Percentiles rank a stretch among this genome's conserved stretches.
phyloP scores from a whole-genome alignment of 1,140 invertebrate species.

The Leguminivora glycinivorella region DNA sequence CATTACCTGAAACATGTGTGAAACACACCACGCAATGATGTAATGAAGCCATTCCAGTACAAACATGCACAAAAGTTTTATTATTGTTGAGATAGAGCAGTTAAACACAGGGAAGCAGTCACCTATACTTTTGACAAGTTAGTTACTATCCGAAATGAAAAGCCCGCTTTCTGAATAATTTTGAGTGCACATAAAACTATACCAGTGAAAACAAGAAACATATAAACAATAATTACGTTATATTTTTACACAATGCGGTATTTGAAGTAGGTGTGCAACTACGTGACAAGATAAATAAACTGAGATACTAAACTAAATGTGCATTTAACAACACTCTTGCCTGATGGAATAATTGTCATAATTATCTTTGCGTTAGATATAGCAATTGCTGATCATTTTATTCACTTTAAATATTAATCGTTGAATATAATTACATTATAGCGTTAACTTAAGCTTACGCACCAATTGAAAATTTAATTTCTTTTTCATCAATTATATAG shows the following conservation, averaged over 20 bases:
- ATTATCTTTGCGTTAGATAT: not conserved
- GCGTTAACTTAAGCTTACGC: not conserved
- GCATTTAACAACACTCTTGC: not conserved
- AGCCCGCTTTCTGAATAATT: not conserved
- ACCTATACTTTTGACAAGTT: constrained; percentile 32
- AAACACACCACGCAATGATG: constrained; percentile 79
- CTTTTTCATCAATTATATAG: not conserved
- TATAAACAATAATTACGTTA: not conserved
- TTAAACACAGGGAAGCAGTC: constrained; percentile 62
- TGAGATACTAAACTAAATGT: not conserved
- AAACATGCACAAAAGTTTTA: constrained; percentile 67
- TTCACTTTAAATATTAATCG: too few species aligned
- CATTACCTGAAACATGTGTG: constrained; percentile 80
- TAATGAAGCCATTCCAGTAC: constrained; percentile 78
- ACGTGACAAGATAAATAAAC: not conserved
- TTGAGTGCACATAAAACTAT: constrained; percentile 10
- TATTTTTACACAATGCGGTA: constrained; percentile 1
- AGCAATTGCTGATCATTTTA: too few species aligned
- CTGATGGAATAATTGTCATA: not conserved
- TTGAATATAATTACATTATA: not conserved
- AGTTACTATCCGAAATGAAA: not conserved
- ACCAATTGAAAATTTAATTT: not conserved
- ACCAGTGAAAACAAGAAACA: constrained; percentile 7
- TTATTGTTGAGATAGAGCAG: constrained; percentile 57
- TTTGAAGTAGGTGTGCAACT: not conserved